phyloP scores from a whole-genome alignment of 1,140 invertebrate genomes.

The Apocrypta bakeri region DNA sequence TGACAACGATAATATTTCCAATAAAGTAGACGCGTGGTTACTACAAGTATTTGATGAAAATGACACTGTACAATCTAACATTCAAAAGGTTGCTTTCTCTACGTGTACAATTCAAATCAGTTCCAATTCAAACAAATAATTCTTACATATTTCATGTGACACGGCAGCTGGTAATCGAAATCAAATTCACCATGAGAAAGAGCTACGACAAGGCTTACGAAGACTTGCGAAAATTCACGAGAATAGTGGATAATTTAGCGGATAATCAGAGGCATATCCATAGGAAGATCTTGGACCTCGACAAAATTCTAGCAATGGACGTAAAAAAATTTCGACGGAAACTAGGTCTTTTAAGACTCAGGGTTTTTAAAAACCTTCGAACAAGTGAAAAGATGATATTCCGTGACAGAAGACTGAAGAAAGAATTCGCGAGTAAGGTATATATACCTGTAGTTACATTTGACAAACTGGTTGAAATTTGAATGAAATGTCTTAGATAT shows the following conservation, averaged over 20 bases:
- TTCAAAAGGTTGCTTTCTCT: neutral
- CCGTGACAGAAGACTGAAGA: conserved; percentile 55
- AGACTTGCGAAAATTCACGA: conserved; percentile 52
- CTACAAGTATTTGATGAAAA: neutral
- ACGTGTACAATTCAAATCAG: no score
- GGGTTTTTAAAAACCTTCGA: conserved; percentile 57
- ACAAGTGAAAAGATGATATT: conserved; percentile 58
- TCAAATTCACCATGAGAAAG: conserved; percentile 50
- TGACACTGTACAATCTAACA: neutral
- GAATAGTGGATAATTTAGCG: conserved; percentile 54
- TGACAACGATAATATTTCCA: conserved; percentile 49
- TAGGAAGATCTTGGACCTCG: conserved; percentile 54
- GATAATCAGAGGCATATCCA: conserved; percentile 53
- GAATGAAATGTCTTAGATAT: no score
- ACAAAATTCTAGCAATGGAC: conserved; percentile 40
- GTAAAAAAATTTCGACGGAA: conserved; percentile 54
- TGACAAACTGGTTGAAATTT: no score
- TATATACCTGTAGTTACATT: no score
- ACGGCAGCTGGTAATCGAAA: conserved; percentile 6
- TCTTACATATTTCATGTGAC: no score
- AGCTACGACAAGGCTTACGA: conserved; percentile 55
- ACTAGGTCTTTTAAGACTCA: conserved; percentile 53
- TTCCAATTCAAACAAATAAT: no score
- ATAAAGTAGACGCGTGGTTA: conserved; percentile 59
- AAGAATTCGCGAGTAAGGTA: conserved; percentile 54